Percentiles rank a stretch among this genome's conserved stretches.
Conservation (phyloP, 2,113 vertebrate species). For the Tyto alba region DNA sequence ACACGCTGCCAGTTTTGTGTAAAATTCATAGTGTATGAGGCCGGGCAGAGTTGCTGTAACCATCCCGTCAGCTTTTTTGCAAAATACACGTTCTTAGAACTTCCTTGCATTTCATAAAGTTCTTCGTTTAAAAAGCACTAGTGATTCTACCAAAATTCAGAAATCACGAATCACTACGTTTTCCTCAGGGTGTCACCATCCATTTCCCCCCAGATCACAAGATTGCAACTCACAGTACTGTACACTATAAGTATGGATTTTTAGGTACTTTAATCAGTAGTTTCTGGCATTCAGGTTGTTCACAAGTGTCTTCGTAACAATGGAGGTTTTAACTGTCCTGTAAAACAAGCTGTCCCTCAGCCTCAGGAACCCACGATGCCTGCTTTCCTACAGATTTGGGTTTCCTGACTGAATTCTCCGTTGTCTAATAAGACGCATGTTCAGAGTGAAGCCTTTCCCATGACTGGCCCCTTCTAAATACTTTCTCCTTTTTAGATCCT, state of each 20-base stretch:
- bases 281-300: neutral
- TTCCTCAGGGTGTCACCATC: neutral
- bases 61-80: neutral
- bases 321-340: neutral
- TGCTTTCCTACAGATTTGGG: neutral
- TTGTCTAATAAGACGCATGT: neutral
- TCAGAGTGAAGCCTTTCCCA: neutral
- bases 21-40: neutral
- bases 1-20: neutral
- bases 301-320: rapidly evolving
- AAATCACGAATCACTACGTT: neutral
- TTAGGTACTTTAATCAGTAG: neutral
- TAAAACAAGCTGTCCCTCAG: neutral
- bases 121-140: neutral
- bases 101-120: neutral
- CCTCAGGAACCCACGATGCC: neutral
- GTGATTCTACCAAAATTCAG: neutral
- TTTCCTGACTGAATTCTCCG: neutral
- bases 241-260: neutral
- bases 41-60: neutral
- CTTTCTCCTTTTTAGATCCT: neutral
- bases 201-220: neutral
- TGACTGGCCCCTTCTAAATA: neutral
- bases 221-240: neutral
- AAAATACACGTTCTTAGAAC: neutral